phyloP scores from a whole-genome alignment of 2,888 invertebrate genomes.

The Andrena praecox region DNA sequence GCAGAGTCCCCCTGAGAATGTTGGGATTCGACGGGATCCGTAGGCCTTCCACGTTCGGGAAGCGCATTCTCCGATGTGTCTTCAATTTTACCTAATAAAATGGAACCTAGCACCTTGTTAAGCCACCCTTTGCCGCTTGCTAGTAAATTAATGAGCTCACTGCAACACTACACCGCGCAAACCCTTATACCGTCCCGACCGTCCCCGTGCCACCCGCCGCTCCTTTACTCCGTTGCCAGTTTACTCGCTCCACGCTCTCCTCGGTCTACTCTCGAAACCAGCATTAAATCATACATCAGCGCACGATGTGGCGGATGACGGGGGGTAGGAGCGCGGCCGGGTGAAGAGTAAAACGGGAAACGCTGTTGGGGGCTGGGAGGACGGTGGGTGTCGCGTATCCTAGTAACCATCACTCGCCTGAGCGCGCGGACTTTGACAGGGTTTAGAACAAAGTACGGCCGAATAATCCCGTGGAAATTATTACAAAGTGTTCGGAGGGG shows the following conservation, averaged over 20 bases:
- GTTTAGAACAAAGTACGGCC: constrained; percentile 47
- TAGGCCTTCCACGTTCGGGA: constrained; percentile 49
- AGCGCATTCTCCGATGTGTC: constrained; percentile 71
- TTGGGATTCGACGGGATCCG: constrained; percentile 40
- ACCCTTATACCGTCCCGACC: constrained; percentile 77
- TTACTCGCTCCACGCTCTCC: constrained; percentile 69
- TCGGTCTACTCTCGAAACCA: constrained; percentile 79
- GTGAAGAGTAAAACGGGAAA: constrained; percentile 70
- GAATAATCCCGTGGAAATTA: constrained; percentile 44
- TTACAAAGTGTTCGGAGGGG: constrained; percentile 21
- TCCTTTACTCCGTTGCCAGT: constrained; percentile 59
- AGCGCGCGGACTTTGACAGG: constrained; percentile 68
- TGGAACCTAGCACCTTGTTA: constrained; percentile 81
- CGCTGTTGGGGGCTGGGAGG: constrained; percentile 12
- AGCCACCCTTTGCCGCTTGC: constrained; percentile 81
- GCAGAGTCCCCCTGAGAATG: background rate
- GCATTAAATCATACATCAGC: constrained; percentile 83
- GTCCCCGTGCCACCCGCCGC: constrained; percentile 52
- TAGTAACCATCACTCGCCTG: constrained; percentile 75
- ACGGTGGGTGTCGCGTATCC: constrained; percentile 73
- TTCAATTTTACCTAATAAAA: constrained; percentile 82
- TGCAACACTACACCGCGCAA: constrained; percentile 82
- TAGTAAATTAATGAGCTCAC: constrained; percentile 84
- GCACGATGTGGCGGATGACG: constrained; percentile 70
- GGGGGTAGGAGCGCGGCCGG: constrained; percentile 36